phyloP scores from a whole-genome alignment of 2,888 invertebrate species.

The Lepas anatifera region DNA sequence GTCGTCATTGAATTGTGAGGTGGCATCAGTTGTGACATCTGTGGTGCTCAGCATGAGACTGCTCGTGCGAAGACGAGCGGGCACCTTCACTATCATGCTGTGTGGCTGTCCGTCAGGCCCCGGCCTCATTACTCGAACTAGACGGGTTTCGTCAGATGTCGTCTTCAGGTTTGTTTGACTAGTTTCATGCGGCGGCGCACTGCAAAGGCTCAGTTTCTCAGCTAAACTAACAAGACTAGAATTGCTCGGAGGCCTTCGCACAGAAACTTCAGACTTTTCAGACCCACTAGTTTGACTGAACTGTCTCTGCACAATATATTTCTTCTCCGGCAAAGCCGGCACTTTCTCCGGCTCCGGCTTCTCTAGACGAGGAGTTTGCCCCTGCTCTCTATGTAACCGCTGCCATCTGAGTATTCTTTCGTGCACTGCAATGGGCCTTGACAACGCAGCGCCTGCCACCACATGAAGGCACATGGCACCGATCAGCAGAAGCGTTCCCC shows the following conservation, averaged over 20 bases:
- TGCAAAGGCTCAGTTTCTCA: neutral
- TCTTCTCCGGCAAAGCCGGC: too few species aligned
- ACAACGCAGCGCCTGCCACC: conserved; percentile 55
- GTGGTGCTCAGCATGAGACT: conserved; percentile 60
- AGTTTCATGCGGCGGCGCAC: conserved; percentile 1
- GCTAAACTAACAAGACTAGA: neutral
- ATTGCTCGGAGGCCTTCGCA: neutral
- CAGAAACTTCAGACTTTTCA: neutral
- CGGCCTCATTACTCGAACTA: neutral
- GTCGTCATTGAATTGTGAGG: conserved; percentile 36
- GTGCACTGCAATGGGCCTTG: conserved; percentile 44
- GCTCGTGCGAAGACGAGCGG: conserved; percentile 46
- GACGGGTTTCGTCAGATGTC: neutral
- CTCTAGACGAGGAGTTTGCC: too few species aligned
- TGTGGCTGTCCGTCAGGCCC: neutral
- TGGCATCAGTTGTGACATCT: conserved; percentile 59
- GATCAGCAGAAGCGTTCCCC: conserved; percentile 55
- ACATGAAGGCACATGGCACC: conserved; percentile 64
- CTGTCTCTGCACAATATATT: too few species aligned
- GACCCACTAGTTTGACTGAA: too few species aligned
- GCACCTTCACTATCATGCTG: neutral
- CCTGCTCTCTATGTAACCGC: too few species aligned
- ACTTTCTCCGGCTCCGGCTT: too few species aligned
- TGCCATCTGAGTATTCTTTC: conserved; percentile 14
- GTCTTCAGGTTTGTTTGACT: too few species aligned